These are phyloP conservation scores for Phyllopteryx taeniolatus DNA, from an alignment of 2,113 vertebrate genomes.

Conservation along the genomic window DNA sequence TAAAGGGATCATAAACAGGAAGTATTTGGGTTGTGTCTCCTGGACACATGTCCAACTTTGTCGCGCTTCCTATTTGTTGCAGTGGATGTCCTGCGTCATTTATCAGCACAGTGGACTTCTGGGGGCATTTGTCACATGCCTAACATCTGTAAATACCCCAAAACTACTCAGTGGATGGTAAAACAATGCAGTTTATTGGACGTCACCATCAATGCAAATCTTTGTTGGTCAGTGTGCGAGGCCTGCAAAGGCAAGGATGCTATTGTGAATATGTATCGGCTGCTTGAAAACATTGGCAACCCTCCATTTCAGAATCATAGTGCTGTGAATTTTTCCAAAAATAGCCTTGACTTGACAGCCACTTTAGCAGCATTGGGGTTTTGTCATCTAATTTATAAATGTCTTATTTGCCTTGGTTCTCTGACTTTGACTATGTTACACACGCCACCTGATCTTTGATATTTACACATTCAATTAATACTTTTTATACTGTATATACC, in stretches of 20 bases:
- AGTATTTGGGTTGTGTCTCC: conserved; percentile 31
- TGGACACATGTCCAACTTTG: conserved; percentile 26
- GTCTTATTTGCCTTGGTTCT: too few species aligned
- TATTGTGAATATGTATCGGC: conserved; percentile 29
- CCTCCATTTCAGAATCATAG: conserved; percentile 43
- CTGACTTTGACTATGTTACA: too few species aligned
- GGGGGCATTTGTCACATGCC: not conserved
- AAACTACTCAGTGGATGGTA: not conserved
- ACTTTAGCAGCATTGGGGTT: too few species aligned
- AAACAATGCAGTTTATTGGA: not conserved
- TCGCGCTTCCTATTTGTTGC: conserved; percentile 38
- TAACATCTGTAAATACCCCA: not conserved
- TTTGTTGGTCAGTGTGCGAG: conserved; percentile 12
- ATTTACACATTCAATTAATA: too few species aligned
- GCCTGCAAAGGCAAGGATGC: conserved; percentile 11
- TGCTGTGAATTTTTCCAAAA: conserved; percentile 40
- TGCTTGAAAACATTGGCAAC: conserved; percentile 35
- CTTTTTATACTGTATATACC: too few species aligned
- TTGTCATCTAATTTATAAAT: too few species aligned
- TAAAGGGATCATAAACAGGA: conserved; percentile 64
- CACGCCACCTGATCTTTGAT: too few species aligned
- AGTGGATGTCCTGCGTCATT: conserved; percentile 58
- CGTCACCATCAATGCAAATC: not conserved
- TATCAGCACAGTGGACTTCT: conserved; percentile 9
- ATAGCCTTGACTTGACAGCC: not conserved